Conservation (phyloP, 2,113 vertebrate genomes). For the Cyanistes caeruleus region DNA sequence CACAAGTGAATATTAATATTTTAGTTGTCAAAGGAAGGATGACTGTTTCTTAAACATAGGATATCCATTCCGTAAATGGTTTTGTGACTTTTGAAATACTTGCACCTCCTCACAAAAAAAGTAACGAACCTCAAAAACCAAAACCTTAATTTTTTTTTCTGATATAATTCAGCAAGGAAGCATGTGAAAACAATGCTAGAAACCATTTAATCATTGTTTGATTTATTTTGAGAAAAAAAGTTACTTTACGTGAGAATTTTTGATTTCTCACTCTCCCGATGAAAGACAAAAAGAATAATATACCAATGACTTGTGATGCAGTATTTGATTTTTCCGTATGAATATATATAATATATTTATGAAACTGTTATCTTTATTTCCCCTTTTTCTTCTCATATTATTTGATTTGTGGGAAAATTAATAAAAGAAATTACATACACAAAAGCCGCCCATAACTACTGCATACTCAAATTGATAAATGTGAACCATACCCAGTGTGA, state of each 20-base stretch:
- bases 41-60: background rate
- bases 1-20: background rate
- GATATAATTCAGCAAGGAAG: background rate
- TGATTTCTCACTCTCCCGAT: background rate
- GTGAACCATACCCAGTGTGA: conserved; percentile 5
- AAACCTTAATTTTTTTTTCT: background rate
- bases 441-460: conserved; percentile 15
- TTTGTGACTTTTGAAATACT: background rate
- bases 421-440: conserved; percentile 44
- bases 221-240: background rate
- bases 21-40: background rate
- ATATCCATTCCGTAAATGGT: background rate
- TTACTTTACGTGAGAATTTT: background rate
- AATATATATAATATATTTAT: conserved; percentile 24
- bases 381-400: background rate
- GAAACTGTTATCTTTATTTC: conserved; percentile 43
- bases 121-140: background rate
- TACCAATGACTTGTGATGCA: background rate
- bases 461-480: conserved; percentile 36
- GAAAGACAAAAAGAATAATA: background rate
- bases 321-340: conserved; percentile 2
- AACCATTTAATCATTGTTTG: background rate
- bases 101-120: background rate
- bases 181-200: background rate
- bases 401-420: conserved; percentile 59